Conservation (phyloP, 2,888 invertebrate species). For the Apodemia hepburni region DNA sequence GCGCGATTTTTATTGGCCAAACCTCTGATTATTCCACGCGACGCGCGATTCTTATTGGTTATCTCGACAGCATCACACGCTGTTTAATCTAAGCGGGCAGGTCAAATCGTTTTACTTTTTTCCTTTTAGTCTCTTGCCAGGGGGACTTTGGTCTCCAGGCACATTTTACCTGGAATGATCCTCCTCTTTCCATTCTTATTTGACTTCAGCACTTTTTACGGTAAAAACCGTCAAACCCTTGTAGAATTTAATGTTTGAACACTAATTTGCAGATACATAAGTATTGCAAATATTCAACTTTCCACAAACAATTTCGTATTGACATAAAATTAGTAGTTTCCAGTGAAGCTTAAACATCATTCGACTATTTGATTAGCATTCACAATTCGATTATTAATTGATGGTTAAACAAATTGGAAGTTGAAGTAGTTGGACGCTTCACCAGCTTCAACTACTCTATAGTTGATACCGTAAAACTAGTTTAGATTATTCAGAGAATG, state of each 20-base stretch:
- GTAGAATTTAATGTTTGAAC: neutral
- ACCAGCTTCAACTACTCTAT: constrained; percentile 12
- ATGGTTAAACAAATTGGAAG: constrained; percentile 9
- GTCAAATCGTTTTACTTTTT: too few relatives aligned
- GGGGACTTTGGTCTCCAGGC: too few relatives aligned
- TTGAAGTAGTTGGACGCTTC: constrained; percentile 4
- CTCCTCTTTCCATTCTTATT: too few relatives aligned
- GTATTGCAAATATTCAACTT: neutral
- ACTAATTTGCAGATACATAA: neutral
- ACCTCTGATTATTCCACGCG: too few relatives aligned
- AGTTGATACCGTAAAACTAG: neutral
- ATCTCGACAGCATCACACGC: too few relatives aligned
- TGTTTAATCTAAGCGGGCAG: too few relatives aligned
- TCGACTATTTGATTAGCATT: neutral
- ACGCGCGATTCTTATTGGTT: too few relatives aligned
- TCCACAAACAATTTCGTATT: neutral
- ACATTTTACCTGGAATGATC: too few relatives aligned
- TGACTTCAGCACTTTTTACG: too few relatives aligned
- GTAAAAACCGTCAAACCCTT: too few relatives aligned
- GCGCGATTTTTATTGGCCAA: too few relatives aligned
- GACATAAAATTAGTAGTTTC: neutral
- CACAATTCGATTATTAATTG: neutral
- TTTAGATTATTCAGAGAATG: constrained; percentile 5
- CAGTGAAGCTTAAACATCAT: neutral
- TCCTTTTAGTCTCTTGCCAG: too few relatives aligned